Base-by-base conservation (phyloP, 2,888 invertebrate species). In the Rhodophaea formosa region DNA sequence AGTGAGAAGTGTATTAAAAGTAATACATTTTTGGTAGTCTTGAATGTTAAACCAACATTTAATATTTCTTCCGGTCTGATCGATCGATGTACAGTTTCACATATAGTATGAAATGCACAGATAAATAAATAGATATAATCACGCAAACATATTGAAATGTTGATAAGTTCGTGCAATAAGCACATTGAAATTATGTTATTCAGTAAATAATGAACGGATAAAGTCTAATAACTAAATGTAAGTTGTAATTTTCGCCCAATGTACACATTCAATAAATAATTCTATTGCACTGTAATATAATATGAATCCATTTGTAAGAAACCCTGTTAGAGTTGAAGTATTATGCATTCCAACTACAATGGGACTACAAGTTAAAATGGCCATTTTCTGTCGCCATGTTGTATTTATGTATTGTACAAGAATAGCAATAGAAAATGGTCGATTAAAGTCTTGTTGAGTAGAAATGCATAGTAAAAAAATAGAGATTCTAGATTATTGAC, bases 201-300 rank as follows among this genome's bases (percentile, higher is more conserved):
- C 51, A 35, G 29, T 55, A 17, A 55, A 39, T 46, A 39, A 55
- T 59, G 57, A 42, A 56, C 59, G 58, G 58, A 59, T 39, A 51
- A 59, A 56, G 53, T 74, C 67, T 77, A 80, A 76, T 87, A 84
- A 81, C 77, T 86, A 84, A 81, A 81, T 79, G 67, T 79, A 80
- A 80, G 70, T 75, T 82, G 79, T 79, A 80, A 84, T 80, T 79
- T 83, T 78, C 75, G 83, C 83, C 80, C 82, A 76, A 77, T 83
- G 82, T 82, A 85, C 84, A 88, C 88, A 81, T 82, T 84, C 76
- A 80, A 72, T 78, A 79, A 80, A 72, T 79, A 79, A 82, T 71
- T 84, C 73, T 82, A 80, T 71, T 83, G 89, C 90, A 90, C 90
- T 82, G 77, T 73, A 72, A 69, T 87, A 86, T 89, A 87, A 80